Evolutionary conservation across 2,888 invertebrate genomes (phyloP), one percentile per base, ranked within the genome.

Genomic region (Melieria crassipennis): DNA sequence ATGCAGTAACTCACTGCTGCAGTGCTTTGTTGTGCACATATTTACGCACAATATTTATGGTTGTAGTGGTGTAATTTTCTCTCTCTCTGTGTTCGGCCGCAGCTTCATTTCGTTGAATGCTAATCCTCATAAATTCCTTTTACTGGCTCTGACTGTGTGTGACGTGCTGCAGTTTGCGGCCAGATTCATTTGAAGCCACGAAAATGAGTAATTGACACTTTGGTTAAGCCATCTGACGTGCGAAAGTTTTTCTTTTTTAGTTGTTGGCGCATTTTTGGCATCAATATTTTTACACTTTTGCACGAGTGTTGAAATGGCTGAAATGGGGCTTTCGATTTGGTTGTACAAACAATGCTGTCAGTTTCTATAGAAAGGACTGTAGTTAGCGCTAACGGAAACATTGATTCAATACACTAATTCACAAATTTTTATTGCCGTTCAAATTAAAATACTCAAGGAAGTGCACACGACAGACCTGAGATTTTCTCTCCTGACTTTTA

Each of bases 111-210:
- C 73, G 81, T 80, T 79, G 79, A 70, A 72, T 75, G 75, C 69
- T 79, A 80, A 80, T 81, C 79, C 81, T 76, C 80, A 80, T 81
- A 81, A 81, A 80, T 80, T 81, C 74, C 75, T 79, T 52, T 30
- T 30, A 30, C 30, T 30, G 30, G 30, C 30, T 30, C 1, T 30
- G 30, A 30, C 30, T 30, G 30, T 30, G 16, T 16, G 30, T 30
- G 30, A 30, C 30, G 30, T 30, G 30, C 30, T 30, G 30, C 30
- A 30, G 30, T 30, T 1, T 30, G 30, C 30, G 30, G 2, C 30
- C 30, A 30, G 52, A n/a, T 52, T 11, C 52, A 52, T 52, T 52
- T 13, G 52, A 13, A 52, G 13, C 52, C 52, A 11, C 11, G 11
- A 52, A 57, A 57, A 57, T 57, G 57, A 57, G 57, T 57, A 57